Conservation (phyloP, 2,113 vertebrate genomes). For the Semicossyphus pulcher region DNA sequence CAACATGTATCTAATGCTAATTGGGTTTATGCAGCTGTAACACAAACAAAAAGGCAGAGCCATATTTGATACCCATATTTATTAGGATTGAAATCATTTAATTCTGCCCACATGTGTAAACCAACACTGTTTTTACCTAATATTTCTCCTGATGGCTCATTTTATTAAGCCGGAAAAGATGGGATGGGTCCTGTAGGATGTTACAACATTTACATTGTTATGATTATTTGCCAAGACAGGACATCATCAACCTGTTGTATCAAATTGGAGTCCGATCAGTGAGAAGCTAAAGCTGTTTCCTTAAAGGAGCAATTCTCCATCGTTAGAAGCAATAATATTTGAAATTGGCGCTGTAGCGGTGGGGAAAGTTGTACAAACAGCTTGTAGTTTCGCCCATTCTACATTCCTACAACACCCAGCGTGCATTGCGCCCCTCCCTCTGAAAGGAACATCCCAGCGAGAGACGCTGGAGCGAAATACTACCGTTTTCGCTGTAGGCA, state of each 20-base stretch:
- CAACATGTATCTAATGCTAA: conserved; percentile 11
- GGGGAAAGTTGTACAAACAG: no score
- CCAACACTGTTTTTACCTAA: not conserved
- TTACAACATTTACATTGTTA: not conserved
- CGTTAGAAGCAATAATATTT: no score
- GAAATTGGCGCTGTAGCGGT: no score
- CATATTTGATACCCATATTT: not conserved
- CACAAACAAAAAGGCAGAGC: not conserved
- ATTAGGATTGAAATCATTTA: not conserved
- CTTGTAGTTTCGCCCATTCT: no score
- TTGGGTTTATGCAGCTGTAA: not conserved
- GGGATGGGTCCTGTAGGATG: not conserved
- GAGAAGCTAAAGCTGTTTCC: not conserved
- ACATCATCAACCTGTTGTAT: not conserved
- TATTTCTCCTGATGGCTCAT: not conserved
- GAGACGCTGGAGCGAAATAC: no score
- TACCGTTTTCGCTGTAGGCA: no score
- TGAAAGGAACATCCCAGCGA: no score
- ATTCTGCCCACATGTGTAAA: not conserved
- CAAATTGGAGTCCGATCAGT: not conserved
- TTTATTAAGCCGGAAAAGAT: not conserved
- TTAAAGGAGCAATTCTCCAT: no score
- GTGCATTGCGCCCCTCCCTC: no score
- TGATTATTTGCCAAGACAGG: not conserved
- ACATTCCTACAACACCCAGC: no score